Percentiles rank a stretch among this genome's conserved stretches.
Evolutionary conservation across 2,888 invertebrate genomes (phyloP).

Genomic region (Patella ulyssiponensis): DNA sequence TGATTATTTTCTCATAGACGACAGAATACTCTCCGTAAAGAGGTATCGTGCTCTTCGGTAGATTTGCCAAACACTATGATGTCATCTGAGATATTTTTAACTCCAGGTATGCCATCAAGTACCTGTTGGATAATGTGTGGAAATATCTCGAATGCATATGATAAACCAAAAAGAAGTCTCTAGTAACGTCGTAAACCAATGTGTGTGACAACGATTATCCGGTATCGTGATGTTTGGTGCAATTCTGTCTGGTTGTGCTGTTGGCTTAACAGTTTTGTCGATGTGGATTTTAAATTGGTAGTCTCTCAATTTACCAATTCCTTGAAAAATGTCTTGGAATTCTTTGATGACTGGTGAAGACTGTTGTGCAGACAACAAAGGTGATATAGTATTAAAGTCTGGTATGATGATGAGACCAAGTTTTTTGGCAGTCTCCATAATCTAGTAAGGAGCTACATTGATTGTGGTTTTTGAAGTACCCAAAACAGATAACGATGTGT

Average conservation of each 20-base stretch:
- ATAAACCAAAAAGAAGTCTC: constrained; percentile 43
- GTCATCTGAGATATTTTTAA: constrained; percentile 69
- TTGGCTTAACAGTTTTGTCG: not conserved
- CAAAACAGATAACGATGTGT: too few species aligned
- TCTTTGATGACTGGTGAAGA: not conserved
- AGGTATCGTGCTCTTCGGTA: constrained; percentile 56
- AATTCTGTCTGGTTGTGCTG: not conserved
- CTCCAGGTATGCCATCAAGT: constrained; percentile 61
- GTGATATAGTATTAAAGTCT: too few species aligned
- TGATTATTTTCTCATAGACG: not conserved
- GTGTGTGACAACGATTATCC: not conserved
- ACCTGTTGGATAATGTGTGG: constrained; percentile 69
- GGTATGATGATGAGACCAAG: too few species aligned
- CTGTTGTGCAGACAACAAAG: too few species aligned
- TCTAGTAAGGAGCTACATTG: too few species aligned
- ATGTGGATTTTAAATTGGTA: constrained; percentile 5
- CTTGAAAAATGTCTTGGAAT: constrained; percentile 1
- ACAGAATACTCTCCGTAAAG: constrained; percentile 48
- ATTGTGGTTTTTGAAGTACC: too few species aligned
- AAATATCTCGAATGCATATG: constrained; percentile 72
- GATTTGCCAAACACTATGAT: constrained; percentile 64
- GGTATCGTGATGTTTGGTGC: not conserved
- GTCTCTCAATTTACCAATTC: not conserved
- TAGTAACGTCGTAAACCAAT: not conserved
- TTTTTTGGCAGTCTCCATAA: too few species aligned